phyloP scores from a whole-genome alignment of 23 tunicate genomes.

The Trididemnum clinides region DNA sequence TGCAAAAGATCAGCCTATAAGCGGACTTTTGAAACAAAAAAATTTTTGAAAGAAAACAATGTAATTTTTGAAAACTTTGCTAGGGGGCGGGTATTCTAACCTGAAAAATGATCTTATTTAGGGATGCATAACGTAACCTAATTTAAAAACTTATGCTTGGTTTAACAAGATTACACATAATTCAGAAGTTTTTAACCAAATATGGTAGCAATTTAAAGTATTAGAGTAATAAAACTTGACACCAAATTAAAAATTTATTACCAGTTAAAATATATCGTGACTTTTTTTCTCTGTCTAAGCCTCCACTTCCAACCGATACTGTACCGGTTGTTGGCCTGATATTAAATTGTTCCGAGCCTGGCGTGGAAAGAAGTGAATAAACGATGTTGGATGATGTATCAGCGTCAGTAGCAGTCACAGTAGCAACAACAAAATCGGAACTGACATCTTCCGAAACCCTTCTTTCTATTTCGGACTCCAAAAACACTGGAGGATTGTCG shows the following conservation, averaged over 20 bases:
- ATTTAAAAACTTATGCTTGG: no score
- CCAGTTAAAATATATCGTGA: constrained; percentile 35
- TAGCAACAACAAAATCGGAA: constrained; percentile 23
- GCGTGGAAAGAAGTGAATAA: constrained; percentile 28
- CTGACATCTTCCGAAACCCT: constrained; percentile 38
- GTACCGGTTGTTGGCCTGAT: constrained; percentile 32
- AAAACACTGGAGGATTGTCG: constrained; percentile 63
- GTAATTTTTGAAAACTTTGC: no score
- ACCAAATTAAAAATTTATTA: background rate
- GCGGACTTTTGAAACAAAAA: no score
- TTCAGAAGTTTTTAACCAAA: no score
- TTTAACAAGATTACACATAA: no score
- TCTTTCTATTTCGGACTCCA: background rate
- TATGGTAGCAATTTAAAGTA: no score
- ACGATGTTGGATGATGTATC: constrained; percentile 22
- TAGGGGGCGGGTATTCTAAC: no score
- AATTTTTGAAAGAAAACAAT: no score
- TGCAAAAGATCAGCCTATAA: no score
- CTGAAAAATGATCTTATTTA: no score
- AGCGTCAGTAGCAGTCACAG: constrained; percentile 44
- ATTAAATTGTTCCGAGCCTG: constrained; percentile 34
- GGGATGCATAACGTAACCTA: no score
- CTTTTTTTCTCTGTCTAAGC: constrained; percentile 45
- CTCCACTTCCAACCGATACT: constrained; percentile 28
- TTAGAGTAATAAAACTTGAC: no score